Base-by-base conservation (phyloP, 30 jellyfish, hydroid and myxozoan species). In the Aurelia coerulea region DNA sequence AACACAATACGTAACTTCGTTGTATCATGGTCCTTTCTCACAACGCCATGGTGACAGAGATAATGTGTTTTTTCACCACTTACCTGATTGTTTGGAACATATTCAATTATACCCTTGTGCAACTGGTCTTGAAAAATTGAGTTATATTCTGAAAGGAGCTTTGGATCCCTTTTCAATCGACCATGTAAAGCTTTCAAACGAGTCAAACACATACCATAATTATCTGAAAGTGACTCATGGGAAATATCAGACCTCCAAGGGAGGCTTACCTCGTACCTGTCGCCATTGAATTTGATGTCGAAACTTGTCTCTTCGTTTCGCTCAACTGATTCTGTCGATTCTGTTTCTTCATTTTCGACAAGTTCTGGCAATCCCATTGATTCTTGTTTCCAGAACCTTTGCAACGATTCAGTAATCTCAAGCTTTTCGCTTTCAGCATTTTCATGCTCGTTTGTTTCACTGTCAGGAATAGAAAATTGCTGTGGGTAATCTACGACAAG, bases 41-140 rank as follows among this genome's bases (percentile, higher is more conserved):
- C 83, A 14, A 85, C 89, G 34, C 89, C 95, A 85, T 32, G 75
- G 76, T 76, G 83, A 74, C 89, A 85, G 37, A 85, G 84, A 75
- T 14, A 85, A 65, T 75, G 88, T 5, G 82, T 9, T 11, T 46
- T 75, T 12, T 53, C 84, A 7, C 9, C 32, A 68, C 4, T 41
- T 7, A 29, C 77, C 83, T 85, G 78, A 31, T 68, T 59, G n/a
- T 65, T 42, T 4, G 88, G 95, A 31, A 74, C 88, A 37, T 66
- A 11, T 84, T 84, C 86, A 62, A 84, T 84, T 54, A 84, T 72
- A 52, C 87, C 78, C 23, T 68, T 58, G 68, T 6, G 34, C 66
- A 17, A 84, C 17, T 84, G 87, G 37, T 84, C 93, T 19, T 84
- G 87, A 58, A 84, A 84, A 74, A 71, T 72, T 23, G 81, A 8